Base-by-base conservation (phyloP, 2,797 vertebrate genomes). In the Carduelis carduelis region DNA sequence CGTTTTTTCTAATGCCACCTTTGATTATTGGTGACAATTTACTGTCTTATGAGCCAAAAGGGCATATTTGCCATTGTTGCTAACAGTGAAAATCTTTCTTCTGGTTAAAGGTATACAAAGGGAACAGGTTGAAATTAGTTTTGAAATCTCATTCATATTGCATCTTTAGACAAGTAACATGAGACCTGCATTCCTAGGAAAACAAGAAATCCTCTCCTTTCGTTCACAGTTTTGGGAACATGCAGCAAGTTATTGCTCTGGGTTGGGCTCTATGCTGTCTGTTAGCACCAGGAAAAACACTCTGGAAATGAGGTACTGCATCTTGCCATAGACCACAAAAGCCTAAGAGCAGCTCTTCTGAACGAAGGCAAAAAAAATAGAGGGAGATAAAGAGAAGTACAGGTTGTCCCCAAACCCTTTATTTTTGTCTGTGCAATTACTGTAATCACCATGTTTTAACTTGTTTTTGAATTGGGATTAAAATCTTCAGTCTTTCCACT, bases 141-240 rank as follows among this genome's bases (percentile, higher is more conserved):
- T 68, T 83, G 71, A 89, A 77, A 66, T 74, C 35, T 70, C 68
- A 81, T 81, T 86, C 15, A 6, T 16, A 8, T 7, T 35, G 24
- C 52, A 83, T 52, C 26, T 53, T 85, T 59, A 35, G 80, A 52
- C 55, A 50, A 15, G 57, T 47, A 83, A 52, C 22, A 19, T 28
- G 71, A 89, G 56, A 77, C 41, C 70, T 69, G 35, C 64, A 88
- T 80, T 50, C 61, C 0, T 0, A 81, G 52, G 32, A 88, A 91
- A 89, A 96, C 47, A 70, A 79, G 69, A 90, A 65, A 64, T 74
- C 39, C 35, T 94, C 53, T 75, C 57, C 71, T 91, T 95, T 89
- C 89, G 80, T 57, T 92, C 47, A 75, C 75, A 47, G 47, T 79
- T 87, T 94, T 64, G 37, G 69, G 85, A 85, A 76, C 41, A 30